Conservation (phyloP, 2,888 invertebrate species). For the Stenoptilia bipunctidactyla region DNA sequence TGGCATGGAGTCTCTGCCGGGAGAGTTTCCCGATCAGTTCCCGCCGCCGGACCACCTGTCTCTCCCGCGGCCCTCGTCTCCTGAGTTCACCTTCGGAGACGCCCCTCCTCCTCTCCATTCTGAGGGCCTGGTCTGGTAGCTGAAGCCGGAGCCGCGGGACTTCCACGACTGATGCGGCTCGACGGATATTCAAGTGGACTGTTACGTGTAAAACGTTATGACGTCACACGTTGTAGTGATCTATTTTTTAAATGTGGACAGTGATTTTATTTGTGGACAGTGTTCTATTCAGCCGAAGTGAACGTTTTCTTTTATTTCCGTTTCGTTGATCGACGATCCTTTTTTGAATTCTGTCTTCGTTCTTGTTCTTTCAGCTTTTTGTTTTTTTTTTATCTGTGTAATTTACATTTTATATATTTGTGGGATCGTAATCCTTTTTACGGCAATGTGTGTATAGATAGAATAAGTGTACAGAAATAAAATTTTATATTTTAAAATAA, state of each 20-base stretch:
- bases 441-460: slow-evolving; percentile 23
- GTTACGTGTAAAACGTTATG: slow-evolving; percentile 23
- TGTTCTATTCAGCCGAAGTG: slow-evolving; percentile 21
- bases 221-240: slow-evolving; percentile 19
- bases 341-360: background rate
- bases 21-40: slow-evolving; percentile 67
- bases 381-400: slow-evolving; percentile 2
- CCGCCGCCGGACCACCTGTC: slow-evolving; percentile 76
- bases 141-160: slow-evolving; percentile 72
- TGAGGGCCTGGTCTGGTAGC: slow-evolving; percentile 69
- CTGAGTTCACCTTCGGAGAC: slow-evolving; percentile 77
- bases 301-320: slow-evolving; percentile 26
- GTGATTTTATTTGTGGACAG: slow-evolving; percentile 5
- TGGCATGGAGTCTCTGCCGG: slow-evolving; percentile 72
- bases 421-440: slow-evolving; percentile 17
- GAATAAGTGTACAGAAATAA: slow-evolving; percentile 50
- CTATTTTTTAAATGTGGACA: slow-evolving; percentile 7
- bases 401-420: slow-evolving; percentile 12
- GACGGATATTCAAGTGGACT: slow-evolving; percentile 59
- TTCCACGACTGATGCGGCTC: slow-evolving; percentile 72
- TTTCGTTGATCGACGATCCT: slow-evolving; percentile 4
- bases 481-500: slow-evolving; percentile 38
- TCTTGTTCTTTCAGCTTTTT: background rate
- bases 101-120: slow-evolving; percentile 62
- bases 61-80: slow-evolving; percentile 81